These are phyloP conservation scores for Anseranas semipalmata DNA, from an alignment of 2,113 vertebrate species.

Conservation along the genomic window DNA sequence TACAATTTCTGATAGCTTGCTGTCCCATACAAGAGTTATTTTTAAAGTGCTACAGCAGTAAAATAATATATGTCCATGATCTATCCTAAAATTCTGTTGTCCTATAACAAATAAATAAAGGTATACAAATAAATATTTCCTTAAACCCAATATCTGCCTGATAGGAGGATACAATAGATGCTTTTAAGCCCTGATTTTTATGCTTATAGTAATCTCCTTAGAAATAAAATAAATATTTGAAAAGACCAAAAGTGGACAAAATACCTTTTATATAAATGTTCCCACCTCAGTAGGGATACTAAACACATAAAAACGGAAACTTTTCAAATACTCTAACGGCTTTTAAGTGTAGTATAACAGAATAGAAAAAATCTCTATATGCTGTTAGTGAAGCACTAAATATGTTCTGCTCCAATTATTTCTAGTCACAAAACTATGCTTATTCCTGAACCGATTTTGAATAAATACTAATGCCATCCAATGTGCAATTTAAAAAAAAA, in stretches of 20 bases:
- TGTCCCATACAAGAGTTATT: background rate
- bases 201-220: constrained; percentile 40
- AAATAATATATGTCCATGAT: background rate
- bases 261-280: background rate
- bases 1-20: background rate
- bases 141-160: constrained; percentile 1
- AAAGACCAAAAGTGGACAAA: constrained; percentile 8
- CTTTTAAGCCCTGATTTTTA: constrained; percentile 23
- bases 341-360: constrained; percentile 30
- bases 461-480: background rate
- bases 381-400: constrained; percentile 41
- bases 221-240: constrained; percentile 43
- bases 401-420: constrained; percentile 37
- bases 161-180: constrained; percentile 27
- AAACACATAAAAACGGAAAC: constrained; percentile 17
- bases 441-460: constrained; percentile 34
- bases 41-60: background rate
- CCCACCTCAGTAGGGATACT: background rate
- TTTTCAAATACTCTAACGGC: constrained; percentile 31
- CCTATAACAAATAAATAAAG: background rate
- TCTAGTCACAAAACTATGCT: constrained; percentile 4
- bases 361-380: background rate
- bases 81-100: background rate
- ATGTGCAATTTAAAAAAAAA: background rate
- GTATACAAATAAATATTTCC: background rate